Conservation (phyloP, 23 tunicate species). For the Botrylloides violaceus region DNA sequence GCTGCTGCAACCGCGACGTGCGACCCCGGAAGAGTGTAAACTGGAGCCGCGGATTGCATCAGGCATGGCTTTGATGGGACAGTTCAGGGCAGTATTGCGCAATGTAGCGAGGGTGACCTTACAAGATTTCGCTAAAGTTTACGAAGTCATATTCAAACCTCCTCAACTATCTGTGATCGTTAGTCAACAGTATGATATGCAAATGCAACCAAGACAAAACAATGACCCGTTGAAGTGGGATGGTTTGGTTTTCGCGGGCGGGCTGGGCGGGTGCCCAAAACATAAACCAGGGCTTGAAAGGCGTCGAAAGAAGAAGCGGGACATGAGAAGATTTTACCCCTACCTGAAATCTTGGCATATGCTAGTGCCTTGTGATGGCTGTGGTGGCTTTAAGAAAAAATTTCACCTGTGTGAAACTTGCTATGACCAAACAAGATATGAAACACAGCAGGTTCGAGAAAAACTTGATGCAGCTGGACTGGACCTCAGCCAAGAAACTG, state of each 20-base stretch:
- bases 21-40: too few relatives aligned
- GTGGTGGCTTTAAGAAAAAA: constrained; percentile 68
- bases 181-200: too few relatives aligned
- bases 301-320: constrained; percentile 3
- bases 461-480: constrained; percentile 31
- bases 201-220: too few relatives aligned
- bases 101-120: too few relatives aligned
- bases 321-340: constrained; percentile 8
- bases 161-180: too few relatives aligned
- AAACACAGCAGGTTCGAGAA: constrained; percentile 53
- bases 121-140: too few relatives aligned
- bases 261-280: constrained; percentile 15
- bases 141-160: too few relatives aligned
- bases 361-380: constrained; percentile 45
- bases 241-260: constrained; percentile 14
- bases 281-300: constrained; percentile 23
- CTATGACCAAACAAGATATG: constrained; percentile 87
- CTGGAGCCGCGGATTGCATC: too few relatives aligned
- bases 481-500: constrained; percentile 51
- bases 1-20: too few relatives aligned
- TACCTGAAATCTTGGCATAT: constrained; percentile 44
- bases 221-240: constrained; percentile 8
- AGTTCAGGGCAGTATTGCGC: too few relatives aligned
- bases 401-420: constrained; percentile 70
- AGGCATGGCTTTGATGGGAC: too few relatives aligned